phyloP scores from a whole-genome alignment of 2,113 vertebrate species.

The Saguinus midas region DNA sequence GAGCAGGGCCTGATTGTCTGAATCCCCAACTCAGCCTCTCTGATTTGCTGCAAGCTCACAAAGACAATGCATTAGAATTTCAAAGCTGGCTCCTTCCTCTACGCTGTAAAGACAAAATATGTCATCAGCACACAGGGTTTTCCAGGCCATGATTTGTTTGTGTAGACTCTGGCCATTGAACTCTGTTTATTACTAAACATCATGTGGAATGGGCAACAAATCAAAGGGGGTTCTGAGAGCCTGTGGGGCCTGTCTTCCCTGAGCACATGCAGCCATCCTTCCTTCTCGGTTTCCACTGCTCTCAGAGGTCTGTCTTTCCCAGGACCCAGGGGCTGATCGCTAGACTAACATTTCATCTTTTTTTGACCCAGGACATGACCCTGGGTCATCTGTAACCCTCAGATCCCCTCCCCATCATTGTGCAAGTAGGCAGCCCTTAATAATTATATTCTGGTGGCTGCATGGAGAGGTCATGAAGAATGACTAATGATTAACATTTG shows the following conservation, averaged over 20 bases:
- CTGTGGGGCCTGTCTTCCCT: neutral
- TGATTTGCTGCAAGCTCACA: slow-evolving; percentile 50
- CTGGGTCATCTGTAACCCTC: slow-evolving; percentile 15
- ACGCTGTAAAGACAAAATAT: slow-evolving; percentile 67
- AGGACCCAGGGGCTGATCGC: slow-evolving; percentile 54
- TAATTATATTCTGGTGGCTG: neutral
- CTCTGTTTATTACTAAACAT: slow-evolving; percentile 71
- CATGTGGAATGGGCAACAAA: neutral
- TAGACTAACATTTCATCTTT: slow-evolving; percentile 56
- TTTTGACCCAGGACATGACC: slow-evolving; percentile 52
- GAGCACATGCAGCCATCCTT: neutral
- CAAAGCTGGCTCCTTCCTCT: slow-evolving; percentile 9
- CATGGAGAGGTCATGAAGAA: neutral
- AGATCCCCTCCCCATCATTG: neutral
- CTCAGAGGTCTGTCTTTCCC: slow-evolving; percentile 46
- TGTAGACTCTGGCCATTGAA: slow-evolving; percentile 61
- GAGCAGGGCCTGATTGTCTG: neutral
- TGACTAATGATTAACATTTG: slow-evolving; percentile 55
- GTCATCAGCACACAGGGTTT: slow-evolving; percentile 57
- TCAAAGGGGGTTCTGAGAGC: neutral
- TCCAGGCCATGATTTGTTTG: slow-evolving; percentile 73
- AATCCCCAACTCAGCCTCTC: slow-evolving; percentile 57
- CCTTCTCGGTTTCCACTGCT: neutral
- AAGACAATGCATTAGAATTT: slow-evolving; percentile 25
- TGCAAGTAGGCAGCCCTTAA: neutral